phyloP scores from a whole-genome alignment of 2,113 vertebrate genomes.

The Scomber colias region DNA sequence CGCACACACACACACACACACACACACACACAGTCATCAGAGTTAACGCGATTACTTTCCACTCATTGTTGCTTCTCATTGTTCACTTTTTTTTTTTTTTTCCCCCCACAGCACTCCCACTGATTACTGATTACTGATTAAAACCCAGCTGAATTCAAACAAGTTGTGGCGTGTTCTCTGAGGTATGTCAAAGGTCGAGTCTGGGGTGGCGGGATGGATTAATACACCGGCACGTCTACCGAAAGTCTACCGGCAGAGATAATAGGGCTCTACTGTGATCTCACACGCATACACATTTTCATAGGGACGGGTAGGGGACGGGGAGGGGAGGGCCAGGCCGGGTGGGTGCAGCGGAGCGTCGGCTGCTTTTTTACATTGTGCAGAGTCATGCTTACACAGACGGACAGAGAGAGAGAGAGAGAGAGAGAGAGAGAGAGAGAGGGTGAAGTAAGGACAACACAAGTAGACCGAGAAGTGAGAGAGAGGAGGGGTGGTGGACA shows the following conservation, averaged over 20 bases:
- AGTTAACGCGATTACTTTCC: background rate
- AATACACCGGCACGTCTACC: too few relatives aligned
- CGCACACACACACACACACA: background rate
- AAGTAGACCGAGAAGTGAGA: background rate
- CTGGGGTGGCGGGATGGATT: background rate
- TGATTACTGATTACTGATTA: too few relatives aligned
- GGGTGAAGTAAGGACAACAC: background rate
- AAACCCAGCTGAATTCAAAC: background rate
- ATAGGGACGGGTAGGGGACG: background rate
- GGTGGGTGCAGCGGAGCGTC: background rate
- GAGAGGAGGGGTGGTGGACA: background rate
- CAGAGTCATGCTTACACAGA: conserved; percentile 59
- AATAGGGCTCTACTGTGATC: background rate
- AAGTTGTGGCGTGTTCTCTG: background rate
- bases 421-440: too few relatives aligned
- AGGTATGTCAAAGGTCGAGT: background rate
- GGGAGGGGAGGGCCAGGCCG: too few relatives aligned
- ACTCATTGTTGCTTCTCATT: background rate
- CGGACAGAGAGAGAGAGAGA: too few relatives aligned
- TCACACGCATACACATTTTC: background rate
- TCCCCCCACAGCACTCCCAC: background rate
- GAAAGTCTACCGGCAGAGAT: too few relatives aligned
- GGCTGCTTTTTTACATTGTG: conserved; percentile 30
- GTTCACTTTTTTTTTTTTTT: background rate
- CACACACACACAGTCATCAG: background rate